Base-by-base conservation (phyloP, 2,888 invertebrate genomes). In the Tachina fera region DNA sequence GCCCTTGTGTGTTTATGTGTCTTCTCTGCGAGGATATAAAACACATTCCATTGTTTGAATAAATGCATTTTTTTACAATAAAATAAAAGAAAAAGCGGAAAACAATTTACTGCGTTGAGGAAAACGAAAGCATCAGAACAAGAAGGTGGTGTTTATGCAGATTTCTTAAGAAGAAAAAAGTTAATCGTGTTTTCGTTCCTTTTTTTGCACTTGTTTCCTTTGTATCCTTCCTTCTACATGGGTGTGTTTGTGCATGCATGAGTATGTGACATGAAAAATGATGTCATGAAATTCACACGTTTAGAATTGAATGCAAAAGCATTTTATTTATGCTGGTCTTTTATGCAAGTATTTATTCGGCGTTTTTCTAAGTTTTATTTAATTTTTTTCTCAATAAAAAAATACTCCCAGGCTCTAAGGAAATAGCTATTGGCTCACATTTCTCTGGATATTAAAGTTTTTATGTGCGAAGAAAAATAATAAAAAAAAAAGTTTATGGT, bases 1-100 rank as follows among this genome's bases (percentile, higher is more conserved):
- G n/a, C n/a, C n/a, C 22, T 45, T 22, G 3, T 53, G 4, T 39
- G 5, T 65, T 65, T 53, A 11, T 13, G 13, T 31, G 31, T 31
- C 31, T 63, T 67, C 47, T 13, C 39, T 39, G 6, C 1, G 14
- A 16, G 78, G 9, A 53, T 47, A 79, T 31, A 45, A 71, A 71
- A 63, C 53, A 43, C 67, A 22, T 68, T 41, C 10, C 45, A 61
- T 78, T 72, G 60, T 65, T 53, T 61, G 67, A 72, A 51, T 61
- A 68, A 72, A 83, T 78, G 51, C 77, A 83, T 74, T 72, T 78
- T 22, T 56, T 41, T 13, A 43, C 22, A 19, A 51, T 14, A 31
- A 49, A 43, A 68, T 1, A 53, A 75, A 58, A 47, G 49, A 13
- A 43, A 51, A 65, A 81, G 53, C 81, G 80, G 80, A 74, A 81